Conservation (phyloP, 1,140 invertebrate species). For the Sitophilus oryzae region DNA sequence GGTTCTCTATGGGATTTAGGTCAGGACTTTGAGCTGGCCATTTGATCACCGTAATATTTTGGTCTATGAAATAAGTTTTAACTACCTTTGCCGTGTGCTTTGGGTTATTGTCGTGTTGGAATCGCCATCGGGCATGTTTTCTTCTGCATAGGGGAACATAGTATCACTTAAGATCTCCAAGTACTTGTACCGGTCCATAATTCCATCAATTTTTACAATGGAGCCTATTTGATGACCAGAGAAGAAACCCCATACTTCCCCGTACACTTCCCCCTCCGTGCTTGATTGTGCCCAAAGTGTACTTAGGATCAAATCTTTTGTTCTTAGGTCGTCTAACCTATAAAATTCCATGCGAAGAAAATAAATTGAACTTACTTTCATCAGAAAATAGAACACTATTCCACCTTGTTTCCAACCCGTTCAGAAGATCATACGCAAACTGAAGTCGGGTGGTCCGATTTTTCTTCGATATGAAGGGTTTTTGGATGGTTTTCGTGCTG, state of each 20-base stretch:
- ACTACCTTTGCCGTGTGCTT: slow-evolving; percentile 29
- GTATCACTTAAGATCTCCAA: slow-evolving; percentile 25
- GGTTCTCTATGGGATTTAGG: no score
- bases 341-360: slow-evolving; percentile 14
- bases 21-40: no score
- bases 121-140: slow-evolving; percentile 32
- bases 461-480: no score
- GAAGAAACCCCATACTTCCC: slow-evolving; percentile 32
- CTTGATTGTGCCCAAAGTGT: slow-evolving; percentile 30
- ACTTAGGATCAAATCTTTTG: no score
- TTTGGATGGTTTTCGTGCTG: no score
- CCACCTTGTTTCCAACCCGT: neutral
- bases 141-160: slow-evolving; percentile 17
- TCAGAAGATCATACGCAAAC: neutral
- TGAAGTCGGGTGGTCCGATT: no score
- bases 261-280: slow-evolving; percentile 22
- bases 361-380: slow-evolving; percentile 13
- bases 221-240: slow-evolving; percentile 26
- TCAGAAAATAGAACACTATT: no score
- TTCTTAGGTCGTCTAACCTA: no score
- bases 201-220: slow-evolving; percentile 23
- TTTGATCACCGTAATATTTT: no score
- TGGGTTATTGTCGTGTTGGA: slow-evolving; percentile 36
- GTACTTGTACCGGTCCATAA: slow-evolving; percentile 24
- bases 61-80: no score